Evolutionary conservation across 2,888 invertebrate genomes (phyloP).

Genomic region (Spilosoma lubricipeda): DNA sequence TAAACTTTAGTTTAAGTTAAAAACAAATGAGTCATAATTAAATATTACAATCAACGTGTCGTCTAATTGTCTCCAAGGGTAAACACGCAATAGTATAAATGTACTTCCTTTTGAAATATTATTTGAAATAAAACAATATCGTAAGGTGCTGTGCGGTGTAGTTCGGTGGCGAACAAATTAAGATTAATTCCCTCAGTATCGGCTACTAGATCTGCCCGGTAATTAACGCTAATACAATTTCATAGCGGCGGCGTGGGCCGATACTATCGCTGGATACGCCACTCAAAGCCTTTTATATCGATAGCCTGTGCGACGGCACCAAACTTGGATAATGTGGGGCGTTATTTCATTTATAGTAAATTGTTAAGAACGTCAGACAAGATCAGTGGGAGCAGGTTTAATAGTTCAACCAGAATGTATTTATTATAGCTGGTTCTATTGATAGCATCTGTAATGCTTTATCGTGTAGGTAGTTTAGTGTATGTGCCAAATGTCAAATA

Average conservation of each 20-base stretch:
- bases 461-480: not conserved
- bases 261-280: conserved; percentile 18
- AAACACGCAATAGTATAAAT: too few species aligned
- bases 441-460: not conserved
- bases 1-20: too few species aligned
- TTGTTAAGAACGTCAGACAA: not conserved
- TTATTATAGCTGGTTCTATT: not conserved
- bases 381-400: not conserved
- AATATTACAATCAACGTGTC: too few species aligned
- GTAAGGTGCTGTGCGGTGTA: conserved; percentile 19
- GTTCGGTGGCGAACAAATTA: conserved; percentile 55
- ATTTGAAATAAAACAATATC: not conserved
- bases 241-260: conserved; percentile 31
- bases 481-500: too few species aligned
- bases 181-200: conserved; percentile 61
- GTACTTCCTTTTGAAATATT: conserved; percentile 1
- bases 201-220: conserved; percentile 58
- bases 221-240: conserved; percentile 67
- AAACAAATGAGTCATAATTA: too few species aligned
- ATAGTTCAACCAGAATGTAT: not conserved
- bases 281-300: conserved; percentile 13
- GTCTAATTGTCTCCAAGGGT: too few species aligned
- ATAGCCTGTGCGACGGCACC: not conserved
- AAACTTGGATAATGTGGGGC: not conserved
- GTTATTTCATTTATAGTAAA: not conserved